Percentiles rank a stretch among this genome's conserved stretches.
These are phyloP conservation scores for Digitonthophagus gazella DNA, from an alignment of 2,888 invertebrate species.

Conservation along the genomic window DNA sequence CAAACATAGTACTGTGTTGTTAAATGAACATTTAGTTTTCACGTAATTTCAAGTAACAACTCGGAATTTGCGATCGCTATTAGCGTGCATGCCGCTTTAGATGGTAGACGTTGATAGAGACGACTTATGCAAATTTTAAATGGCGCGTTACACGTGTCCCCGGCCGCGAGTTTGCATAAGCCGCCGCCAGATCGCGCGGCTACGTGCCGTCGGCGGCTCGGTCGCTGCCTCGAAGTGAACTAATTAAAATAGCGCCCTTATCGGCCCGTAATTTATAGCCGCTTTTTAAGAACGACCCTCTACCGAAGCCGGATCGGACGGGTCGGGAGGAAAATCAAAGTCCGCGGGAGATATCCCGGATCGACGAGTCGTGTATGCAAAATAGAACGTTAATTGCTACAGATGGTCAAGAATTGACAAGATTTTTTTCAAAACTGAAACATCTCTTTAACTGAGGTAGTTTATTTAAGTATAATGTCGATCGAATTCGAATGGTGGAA, in stretches of 20 bases:
- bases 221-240: conserved; percentile 4
- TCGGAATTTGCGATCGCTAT: background rate
- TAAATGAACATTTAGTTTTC: background rate
- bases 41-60: background rate
- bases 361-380: background rate
- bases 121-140: conserved; percentile 12
- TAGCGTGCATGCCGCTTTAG: conserved; percentile 7
- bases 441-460: too few relatives aligned
- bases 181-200: background rate
- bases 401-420: background rate
- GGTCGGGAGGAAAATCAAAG: background rate
- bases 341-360: background rate
- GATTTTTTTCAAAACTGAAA: too few relatives aligned
- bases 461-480: too few relatives aligned
- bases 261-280: conserved; percentile 12
- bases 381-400: background rate
- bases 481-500: too few relatives aligned
- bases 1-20: background rate
- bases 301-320: background rate
- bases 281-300: conserved; percentile 10
- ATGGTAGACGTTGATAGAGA: conserved; percentile 3
- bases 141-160: conserved; percentile 13
- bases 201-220: background rate
- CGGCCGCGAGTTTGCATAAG: conserved; percentile 2
- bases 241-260: conserved; percentile 17